Percentiles rank a stretch among this genome's conserved stretches.
These are phyloP conservation scores for Lepidurus apus DNA, from an alignment of 1,140 invertebrate species.

Conservation along the genomic window DNA sequence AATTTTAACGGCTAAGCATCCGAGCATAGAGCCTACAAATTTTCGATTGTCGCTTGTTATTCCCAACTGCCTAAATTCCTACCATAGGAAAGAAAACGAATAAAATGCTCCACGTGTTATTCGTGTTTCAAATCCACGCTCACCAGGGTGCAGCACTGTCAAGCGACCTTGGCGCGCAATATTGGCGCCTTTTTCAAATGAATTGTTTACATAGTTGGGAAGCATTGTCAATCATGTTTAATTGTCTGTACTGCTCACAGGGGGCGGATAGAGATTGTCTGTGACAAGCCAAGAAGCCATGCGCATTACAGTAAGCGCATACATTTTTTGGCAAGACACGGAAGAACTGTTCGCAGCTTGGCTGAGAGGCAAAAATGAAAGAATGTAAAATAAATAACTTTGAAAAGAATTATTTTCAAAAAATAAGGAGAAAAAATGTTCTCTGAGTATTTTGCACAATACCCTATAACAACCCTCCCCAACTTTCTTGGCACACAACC, in stretches of 20 bases:
- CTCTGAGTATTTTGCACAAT: not conserved
- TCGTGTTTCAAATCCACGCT: too few species aligned
- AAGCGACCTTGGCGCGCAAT: not conserved
- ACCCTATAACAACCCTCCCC: not conserved
- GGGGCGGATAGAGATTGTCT: not conserved
- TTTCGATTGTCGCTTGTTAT: too few species aligned
- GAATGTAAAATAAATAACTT: not conserved
- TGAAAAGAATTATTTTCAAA: not conserved
- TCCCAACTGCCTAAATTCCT: too few species aligned
- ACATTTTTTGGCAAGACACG: constrained; percentile 8
- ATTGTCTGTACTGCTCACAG: not conserved
- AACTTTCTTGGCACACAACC: constrained; percentile 20
- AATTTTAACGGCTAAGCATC: too few species aligned
- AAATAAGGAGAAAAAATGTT: not conserved
- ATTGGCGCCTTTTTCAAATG: not conserved
- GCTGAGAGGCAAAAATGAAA: not conserved
- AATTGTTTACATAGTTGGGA: not conserved
- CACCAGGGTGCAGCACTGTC: too few species aligned
- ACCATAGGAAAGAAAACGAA: too few species aligned
- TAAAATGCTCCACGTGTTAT: too few species aligned
- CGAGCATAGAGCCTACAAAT: too few species aligned
- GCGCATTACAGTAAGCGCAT: not conserved
- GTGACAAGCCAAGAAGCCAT: not conserved
- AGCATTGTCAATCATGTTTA: not conserved
- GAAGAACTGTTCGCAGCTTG: not conserved